phyloP scores from a whole-genome alignment of 2,113 vertebrate genomes.

The Tragelaphus buxtoni region DNA sequence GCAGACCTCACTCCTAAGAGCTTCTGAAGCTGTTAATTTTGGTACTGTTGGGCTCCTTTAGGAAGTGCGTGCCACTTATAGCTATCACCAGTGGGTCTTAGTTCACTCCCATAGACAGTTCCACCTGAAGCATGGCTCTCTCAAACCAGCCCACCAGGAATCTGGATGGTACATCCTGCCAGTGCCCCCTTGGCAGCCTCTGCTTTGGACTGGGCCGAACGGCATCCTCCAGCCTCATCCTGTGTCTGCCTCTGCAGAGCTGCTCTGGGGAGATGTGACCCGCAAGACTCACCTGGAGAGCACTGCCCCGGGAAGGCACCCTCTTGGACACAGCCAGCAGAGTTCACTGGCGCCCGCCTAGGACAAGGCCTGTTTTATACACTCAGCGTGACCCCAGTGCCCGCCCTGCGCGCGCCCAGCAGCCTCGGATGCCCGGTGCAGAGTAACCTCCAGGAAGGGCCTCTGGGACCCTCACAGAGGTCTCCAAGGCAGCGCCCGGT shows the following conservation, averaged over 20 bases:
- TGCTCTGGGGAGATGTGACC: not conserved
- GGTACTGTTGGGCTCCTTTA: not conserved
- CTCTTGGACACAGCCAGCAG: not conserved
- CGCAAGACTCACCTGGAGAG: not conserved
- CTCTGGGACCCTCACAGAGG: not conserved
- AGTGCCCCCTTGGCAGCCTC: not conserved
- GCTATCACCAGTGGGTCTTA: not conserved
- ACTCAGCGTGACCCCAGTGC: not conserved
- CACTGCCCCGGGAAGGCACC: not conserved
- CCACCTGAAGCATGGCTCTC: not conserved
- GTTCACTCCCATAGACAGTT: not conserved
- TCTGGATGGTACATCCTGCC: not conserved
- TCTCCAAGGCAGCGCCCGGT: not conserved
- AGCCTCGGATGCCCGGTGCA: not conserved
- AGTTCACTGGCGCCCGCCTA: not conserved
- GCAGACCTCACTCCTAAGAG: not conserved
- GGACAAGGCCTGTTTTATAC: not conserved
- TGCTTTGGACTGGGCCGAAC: not conserved
- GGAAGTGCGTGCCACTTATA: not conserved
- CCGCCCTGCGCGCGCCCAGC: not conserved
- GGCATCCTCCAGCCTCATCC: not conserved
- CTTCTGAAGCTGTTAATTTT: not conserved
- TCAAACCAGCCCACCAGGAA: not conserved
- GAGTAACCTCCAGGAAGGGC: not conserved
- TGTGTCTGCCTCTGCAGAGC: not conserved